A percentile compares a stretch with the other conserved stretches of the same genome.
These are phyloP conservation scores for Chrysaora quinquecirrha DNA, from an alignment of 30 jellyfish, hydroid and myxozoan species.

Conservation along the genomic window DNA sequence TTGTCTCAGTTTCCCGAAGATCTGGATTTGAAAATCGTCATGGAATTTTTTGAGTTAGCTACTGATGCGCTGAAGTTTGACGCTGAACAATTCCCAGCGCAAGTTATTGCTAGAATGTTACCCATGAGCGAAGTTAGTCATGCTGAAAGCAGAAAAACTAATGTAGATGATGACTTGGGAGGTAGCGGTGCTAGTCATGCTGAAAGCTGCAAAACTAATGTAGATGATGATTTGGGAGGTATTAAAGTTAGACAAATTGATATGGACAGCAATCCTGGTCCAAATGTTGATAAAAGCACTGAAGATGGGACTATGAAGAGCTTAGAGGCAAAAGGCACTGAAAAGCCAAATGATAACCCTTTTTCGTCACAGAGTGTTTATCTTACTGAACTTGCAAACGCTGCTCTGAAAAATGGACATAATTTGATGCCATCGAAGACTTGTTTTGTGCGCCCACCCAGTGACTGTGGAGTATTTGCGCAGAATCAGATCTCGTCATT, in stretches of 20 bases:
- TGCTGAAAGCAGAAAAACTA: background rate
- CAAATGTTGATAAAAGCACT: background rate
- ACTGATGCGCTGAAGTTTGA: slow-evolving; percentile 59
- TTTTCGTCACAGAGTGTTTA: background rate
- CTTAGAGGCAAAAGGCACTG: background rate
- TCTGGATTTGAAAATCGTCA: slow-evolving; percentile 42
- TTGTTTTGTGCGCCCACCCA: slow-evolving; percentile 59
- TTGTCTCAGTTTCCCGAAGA: slow-evolving; percentile 49
- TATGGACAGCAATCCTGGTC: background rate
- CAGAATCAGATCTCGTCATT: slow-evolving; percentile 25
- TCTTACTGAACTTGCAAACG: background rate
- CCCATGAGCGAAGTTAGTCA: background rate
- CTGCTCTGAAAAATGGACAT: slow-evolving; percentile 44
- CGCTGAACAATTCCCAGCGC: slow-evolving; percentile 77
- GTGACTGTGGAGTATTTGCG: slow-evolving; percentile 63
- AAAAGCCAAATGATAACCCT: background rate
- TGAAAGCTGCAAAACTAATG: background rate
- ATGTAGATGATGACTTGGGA: background rate
- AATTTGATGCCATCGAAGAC: slow-evolving; percentile 49
- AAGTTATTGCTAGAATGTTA: slow-evolving; percentile 54
- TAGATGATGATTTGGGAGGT: background rate
- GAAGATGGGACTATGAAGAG: background rate
- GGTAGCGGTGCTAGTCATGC: background rate
- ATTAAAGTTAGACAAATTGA: no score
- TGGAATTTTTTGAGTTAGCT: slow-evolving; percentile 67